Percentiles rank a stretch among this genome's conserved stretches.
phyloP scores from a whole-genome alignment of 1,140 invertebrate genomes.

The Pseudobourletiella spinata region DNA sequence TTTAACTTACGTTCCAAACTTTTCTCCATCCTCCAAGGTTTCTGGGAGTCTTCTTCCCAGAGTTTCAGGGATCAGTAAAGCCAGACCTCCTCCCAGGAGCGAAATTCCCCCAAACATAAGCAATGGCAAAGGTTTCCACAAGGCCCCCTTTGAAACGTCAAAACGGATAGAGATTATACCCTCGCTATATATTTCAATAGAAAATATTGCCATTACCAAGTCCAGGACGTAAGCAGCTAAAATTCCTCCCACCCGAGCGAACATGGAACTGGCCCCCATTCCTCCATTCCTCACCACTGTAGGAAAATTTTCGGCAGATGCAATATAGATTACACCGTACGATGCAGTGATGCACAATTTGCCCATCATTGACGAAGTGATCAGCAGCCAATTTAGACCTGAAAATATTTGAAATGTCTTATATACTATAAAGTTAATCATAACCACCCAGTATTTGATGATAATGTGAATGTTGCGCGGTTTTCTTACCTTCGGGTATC shows the following conservation, averaged over 20 bases:
- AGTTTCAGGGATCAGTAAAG: conserved; percentile 65
- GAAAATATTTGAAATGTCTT: conserved; percentile 37
- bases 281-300: conserved; percentile 56
- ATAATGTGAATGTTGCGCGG: no score
- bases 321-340: conserved; percentile 69
- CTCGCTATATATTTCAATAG: background rate
- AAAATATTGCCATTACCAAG: conserved; percentile 43
- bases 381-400: conserved; percentile 52
- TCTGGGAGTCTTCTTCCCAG: conserved; percentile 62
- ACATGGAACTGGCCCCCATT: conserved; percentile 54
- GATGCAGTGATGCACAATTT: conserved; percentile 73
- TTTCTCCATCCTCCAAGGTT: conserved; percentile 61
- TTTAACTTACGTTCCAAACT: conserved; percentile 59
- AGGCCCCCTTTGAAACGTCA: conserved; percentile 42
- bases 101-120: conserved; percentile 60
- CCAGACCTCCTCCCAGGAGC: conserved; percentile 54
- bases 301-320: conserved; percentile 73
- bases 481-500: conserved; percentile 23
- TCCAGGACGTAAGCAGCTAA: conserved; percentile 61
- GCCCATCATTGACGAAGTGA: conserved; percentile 64
- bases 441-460: no score
- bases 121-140: conserved; percentile 58
- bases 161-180: background rate
- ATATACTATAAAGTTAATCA: no score
- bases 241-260: conserved; percentile 65